These are phyloP conservation scores for Drosophila bunnanda DNA, from an alignment of 2,888 invertebrate species.

Conservation along the genomic window DNA sequence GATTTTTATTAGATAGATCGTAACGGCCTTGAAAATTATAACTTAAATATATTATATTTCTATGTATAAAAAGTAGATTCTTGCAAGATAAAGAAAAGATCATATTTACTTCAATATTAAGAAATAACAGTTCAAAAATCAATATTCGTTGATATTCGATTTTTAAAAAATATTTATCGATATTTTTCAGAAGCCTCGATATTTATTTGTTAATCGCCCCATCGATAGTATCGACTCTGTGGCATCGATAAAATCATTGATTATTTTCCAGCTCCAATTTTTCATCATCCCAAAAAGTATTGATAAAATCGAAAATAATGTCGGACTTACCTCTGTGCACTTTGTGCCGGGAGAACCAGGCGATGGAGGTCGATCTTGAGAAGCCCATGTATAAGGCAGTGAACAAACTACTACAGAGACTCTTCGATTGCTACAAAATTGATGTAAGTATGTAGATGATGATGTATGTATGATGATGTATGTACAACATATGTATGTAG, in stretches of 20 bases:
- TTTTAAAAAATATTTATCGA: neutral
- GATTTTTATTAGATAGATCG: neutral
- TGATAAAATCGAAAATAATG: slow-evolving; percentile 9
- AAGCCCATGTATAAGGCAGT: slow-evolving; percentile 8
- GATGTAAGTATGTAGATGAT: slow-evolving; percentile 14
- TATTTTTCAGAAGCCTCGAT: neutral
- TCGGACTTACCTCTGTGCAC: slow-evolving; percentile 9
- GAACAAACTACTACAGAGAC: slow-evolving; percentile 26
- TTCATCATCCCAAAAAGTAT: neutral
- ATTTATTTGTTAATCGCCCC: slow-evolving; percentile 8
- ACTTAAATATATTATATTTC: too few species aligned
- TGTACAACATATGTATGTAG: too few species aligned
- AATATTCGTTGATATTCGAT: neutral
- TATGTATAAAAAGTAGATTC: too few species aligned
- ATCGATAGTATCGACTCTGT: slow-evolving; percentile 4
- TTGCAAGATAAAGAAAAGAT: too few species aligned
- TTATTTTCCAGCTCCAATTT: slow-evolving; percentile 13
- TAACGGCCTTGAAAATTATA: too few species aligned
- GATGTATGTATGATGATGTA: too few species aligned
- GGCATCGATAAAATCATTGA: slow-evolving; percentile 4
- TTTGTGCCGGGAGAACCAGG: slow-evolving; percentile 14
- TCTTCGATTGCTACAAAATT: slow-evolving; percentile 34
- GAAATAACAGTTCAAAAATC: too few species aligned
- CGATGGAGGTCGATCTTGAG: slow-evolving; percentile 14
- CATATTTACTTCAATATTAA: too few species aligned